phyloP scores from a whole-genome alignment of 1,140 invertebrate genomes.

The Heliconius melpomene region DNA sequence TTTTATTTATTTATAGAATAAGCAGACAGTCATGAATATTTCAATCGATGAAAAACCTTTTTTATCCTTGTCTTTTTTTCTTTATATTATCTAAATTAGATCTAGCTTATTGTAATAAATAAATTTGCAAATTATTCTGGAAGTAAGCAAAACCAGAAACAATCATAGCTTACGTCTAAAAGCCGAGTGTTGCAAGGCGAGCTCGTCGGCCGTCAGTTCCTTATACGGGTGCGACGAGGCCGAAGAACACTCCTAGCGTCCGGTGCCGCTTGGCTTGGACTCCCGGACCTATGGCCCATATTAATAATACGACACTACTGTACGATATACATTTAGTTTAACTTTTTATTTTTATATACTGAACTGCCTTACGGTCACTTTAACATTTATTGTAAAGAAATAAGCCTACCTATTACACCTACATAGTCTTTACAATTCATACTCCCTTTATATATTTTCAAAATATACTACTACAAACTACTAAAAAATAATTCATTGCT shows the following conservation, averaged over 20 bases:
- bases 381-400: too few species aligned
- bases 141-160: conserved; percentile 34
- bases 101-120: conserved; percentile 24
- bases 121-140: not conserved
- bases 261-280: conserved; percentile 28
- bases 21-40: conserved; percentile 7
- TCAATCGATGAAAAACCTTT: conserved; percentile 5
- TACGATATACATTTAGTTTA: not conserved
- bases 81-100: conserved; percentile 23
- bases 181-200: conserved; percentile 39
- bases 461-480: too few species aligned
- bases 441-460: too few species aligned
- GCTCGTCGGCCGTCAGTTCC: conserved; percentile 61
- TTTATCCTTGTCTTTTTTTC: not conserved
- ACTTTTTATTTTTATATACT: not conserved
- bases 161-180: conserved; percentile 40
- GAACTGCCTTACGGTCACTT: too few species aligned
- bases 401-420: too few species aligned
- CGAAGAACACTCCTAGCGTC: conserved; percentile 36
- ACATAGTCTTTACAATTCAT: too few species aligned
- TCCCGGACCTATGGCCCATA: conserved; percentile 23
- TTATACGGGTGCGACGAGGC: conserved; percentile 66
- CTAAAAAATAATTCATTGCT: too few species aligned
- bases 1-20: conserved; percentile 40
- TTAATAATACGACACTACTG: not conserved